These are phyloP conservation scores for Menidia beryllina DNA, from an alignment of 2,113 vertebrate species.

Conservation along the genomic window DNA sequence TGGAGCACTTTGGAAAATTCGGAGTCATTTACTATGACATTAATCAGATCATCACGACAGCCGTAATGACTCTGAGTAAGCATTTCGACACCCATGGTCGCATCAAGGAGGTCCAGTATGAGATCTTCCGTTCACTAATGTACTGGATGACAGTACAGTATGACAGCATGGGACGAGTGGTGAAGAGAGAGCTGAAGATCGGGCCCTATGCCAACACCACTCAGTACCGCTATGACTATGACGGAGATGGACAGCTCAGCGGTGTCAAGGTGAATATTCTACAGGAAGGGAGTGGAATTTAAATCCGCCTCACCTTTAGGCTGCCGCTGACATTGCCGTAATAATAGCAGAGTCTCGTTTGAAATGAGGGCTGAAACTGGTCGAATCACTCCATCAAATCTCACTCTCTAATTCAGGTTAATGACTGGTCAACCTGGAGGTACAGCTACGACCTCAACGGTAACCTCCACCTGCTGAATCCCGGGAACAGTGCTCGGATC, in stretches of 20 bases:
- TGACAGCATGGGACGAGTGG: constrained; percentile 97
- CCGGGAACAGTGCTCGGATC: constrained; percentile 92
- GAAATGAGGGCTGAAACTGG: background rate
- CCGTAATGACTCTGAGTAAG: constrained; percentile 98
- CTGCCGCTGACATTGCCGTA: background rate
- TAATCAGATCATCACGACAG: constrained; percentile 98
- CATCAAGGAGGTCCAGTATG: constrained; percentile 98
- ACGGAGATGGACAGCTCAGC: constrained; percentile 95
- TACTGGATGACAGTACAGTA: constrained; percentile 99
- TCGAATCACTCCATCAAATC: background rate
- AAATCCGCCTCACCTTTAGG: background rate
- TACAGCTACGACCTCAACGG: constrained; percentile 98
- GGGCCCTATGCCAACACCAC: constrained; percentile 98
- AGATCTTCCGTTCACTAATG: constrained; percentile 98
- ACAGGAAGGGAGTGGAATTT: constrained; percentile 10
- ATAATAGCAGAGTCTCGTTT: background rate
- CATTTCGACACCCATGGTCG: constrained; percentile 98
- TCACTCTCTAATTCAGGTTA: constrained; percentile 76
- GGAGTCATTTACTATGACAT: constrained; percentile 99
- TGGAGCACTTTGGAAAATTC: constrained; percentile 99
- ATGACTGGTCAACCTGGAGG: constrained; percentile 97
- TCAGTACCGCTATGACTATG: constrained; percentile 97
- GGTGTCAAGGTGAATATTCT: constrained; percentile 86
- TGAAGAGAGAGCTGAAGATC: constrained; percentile 97
- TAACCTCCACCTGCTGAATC: constrained; percentile 95